Percentiles rank a stretch among this genome's conserved stretches.
Evolutionary conservation across 1,140 invertebrate genomes (phyloP).

Genomic region (Caenorhabditis inopinata): DNA sequence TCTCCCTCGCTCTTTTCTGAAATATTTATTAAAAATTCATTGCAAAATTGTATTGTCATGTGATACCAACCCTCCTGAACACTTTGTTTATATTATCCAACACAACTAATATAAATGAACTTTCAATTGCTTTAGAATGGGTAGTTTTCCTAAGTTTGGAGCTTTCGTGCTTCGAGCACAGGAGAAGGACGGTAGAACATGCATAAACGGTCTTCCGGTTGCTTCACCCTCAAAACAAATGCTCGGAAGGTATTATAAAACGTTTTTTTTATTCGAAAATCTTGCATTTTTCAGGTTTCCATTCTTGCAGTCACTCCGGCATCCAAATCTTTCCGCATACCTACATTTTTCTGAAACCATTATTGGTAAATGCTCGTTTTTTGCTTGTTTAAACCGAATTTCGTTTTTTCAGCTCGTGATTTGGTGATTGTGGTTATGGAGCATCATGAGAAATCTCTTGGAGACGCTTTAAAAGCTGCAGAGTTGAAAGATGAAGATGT

Average conservation of each 20-base stretch:
- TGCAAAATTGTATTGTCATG: too few species aligned
- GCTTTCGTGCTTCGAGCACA: slow-evolving; percentile 18
- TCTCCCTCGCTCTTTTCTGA: too few species aligned
- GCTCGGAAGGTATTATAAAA: slow-evolving; percentile 4
- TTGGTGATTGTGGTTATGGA: slow-evolving; percentile 17
- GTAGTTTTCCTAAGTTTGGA: slow-evolving; percentile 18
- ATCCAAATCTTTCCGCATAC: background rate
- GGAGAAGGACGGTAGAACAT: background rate
- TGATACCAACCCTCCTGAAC: too few species aligned
- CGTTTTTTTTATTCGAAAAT: too few species aligned
- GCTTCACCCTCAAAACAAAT: slow-evolving; percentile 15
- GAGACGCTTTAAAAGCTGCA: background rate
- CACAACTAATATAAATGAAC: background rate
- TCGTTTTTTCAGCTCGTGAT: background rate
- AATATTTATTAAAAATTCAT: too few species aligned
- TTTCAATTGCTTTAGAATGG: background rate
- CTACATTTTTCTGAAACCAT: slow-evolving; percentile 2
- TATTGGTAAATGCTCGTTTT: background rate
- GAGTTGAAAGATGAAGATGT: background rate
- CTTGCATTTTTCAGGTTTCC: background rate
- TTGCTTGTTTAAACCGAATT: too few species aligned
- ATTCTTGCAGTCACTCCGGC: background rate
- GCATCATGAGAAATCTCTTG: background rate
- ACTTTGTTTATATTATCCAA: too few species aligned
- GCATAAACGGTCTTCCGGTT: slow-evolving; percentile 2